Percentiles rank a stretch among this genome's conserved stretches.
Conservation (phyloP, 2,888 invertebrate species). For the Incurvaria masculella region DNA sequence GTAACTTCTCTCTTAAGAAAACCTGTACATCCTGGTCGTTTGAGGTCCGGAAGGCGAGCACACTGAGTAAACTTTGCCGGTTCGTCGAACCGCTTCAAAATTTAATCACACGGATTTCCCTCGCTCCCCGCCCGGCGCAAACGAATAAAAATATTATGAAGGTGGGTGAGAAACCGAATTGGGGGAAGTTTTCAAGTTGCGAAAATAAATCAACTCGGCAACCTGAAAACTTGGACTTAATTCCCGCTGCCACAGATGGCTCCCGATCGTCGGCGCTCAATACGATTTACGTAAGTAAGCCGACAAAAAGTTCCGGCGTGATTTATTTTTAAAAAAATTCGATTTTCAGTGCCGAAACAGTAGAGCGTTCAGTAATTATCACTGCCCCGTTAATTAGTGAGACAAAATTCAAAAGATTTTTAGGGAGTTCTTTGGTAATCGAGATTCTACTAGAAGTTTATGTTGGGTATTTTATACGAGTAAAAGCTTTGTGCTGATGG, state of each 20-base stretch:
- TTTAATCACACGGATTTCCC: neutral
- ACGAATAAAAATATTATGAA: neutral
- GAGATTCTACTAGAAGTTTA: no score
- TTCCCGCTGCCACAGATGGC: neutral
- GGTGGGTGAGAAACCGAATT: neutral
- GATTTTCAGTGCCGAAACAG: neutral
- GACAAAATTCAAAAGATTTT: no score
- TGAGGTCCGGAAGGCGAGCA: no score
- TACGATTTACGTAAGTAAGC: neutral
- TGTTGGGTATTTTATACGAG: no score
- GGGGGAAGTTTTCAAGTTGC: constrained; percentile 11
- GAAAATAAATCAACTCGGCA: constrained; percentile 34
- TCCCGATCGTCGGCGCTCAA: neutral
- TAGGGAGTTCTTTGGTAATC: no score
- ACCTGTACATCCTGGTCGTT: no score
- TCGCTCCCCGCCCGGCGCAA: neutral
- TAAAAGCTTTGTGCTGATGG: no score
- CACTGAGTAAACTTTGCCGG: neutral
- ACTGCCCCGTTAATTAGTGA: no score
- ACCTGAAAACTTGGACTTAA: neutral
- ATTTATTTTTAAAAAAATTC: neutral
- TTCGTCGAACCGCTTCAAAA: neutral
- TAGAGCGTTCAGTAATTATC: no score
- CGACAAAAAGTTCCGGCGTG: neutral
- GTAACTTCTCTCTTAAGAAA: no score